Base-by-base conservation (phyloP, 2,797 vertebrate genomes). In the Sebastes umbrosus region DNA sequence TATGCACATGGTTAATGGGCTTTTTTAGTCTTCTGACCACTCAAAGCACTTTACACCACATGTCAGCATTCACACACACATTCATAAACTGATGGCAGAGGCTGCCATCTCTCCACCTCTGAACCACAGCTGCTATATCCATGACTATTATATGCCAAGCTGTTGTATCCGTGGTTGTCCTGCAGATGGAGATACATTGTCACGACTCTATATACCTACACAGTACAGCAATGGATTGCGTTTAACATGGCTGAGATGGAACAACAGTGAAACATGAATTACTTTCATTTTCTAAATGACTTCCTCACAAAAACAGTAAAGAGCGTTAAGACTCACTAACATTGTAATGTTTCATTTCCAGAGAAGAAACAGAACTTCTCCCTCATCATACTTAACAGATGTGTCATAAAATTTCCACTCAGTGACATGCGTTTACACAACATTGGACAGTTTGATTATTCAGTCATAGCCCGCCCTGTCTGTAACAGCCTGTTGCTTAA, bases 181-280 rank as follows among this genome's bases (percentile, higher is more conserved):
- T 64, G 50, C 79, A 85, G 89, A 69, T 52, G 83, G 83, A 32
- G 73, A 82, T 4, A 54, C 5, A 55, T 31, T 1, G 0, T 3
- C 4, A 43, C 20, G 2, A 3, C 3, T 20, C 12, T 10, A 12
- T 5, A 2, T 1, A 10, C 20, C 4, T 29, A 16, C 2, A 52
- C 4, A 16, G 4, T 11, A 25, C 13, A n/a, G 13, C 4, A 58
- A 16, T 59, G 14, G 6, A 43, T 11, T 14, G 20, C 18, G 2
- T 27, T 27, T 20, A 66, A 4, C 9, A 18, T 20, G 5, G 25
- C 13, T 2, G 14, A 62, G 18, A 69, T 1, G 43, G 18, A 55
- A 16, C 43, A 46, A 16, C 43, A n/a, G 1, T 39, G 27, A n/a
- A 18, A 31, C 31, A 31, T 13, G 1, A 54, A 31, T 24, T 57